Conservation (phyloP, 1,140 invertebrate species). For the Drosophila takahashii region DNA sequence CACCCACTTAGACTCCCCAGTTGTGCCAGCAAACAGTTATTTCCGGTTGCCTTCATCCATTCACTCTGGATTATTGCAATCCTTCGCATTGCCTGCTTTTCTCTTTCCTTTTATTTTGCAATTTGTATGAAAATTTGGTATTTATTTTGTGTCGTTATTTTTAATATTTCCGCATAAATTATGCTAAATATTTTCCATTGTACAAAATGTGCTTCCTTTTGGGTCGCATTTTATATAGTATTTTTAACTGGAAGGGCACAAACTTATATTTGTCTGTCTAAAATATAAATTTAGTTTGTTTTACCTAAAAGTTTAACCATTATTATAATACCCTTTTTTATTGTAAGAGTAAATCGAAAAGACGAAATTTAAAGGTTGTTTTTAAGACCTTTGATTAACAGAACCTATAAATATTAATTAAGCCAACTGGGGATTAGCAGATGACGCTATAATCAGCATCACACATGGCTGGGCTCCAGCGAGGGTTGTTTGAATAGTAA, state of each 20-base stretch:
- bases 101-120: conserved; percentile 2
- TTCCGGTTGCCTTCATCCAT: conserved; percentile 36
- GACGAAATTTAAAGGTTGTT: not conserved
- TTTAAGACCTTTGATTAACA: not conserved
- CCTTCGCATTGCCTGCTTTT: conserved; percentile 5
- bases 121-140: conserved; percentile 31
- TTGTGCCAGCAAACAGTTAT: conserved; percentile 21
- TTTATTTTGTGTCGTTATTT: conserved; percentile 41
- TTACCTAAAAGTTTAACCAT: too few relatives aligned
- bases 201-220: conserved; percentile 1
- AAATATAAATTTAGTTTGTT: too few relatives aligned
- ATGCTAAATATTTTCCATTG: conserved; percentile 54
- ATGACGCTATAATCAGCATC: conserved; percentile 11
- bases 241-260: not conserved
- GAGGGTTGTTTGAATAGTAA: conserved; percentile 6
- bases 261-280: too few relatives aligned
- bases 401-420: conserved; percentile 36
- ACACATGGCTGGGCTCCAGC: conserved; percentile 9
- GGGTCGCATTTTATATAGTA: too few relatives aligned
- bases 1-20: conserved; percentile 8
- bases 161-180: conserved; percentile 51
- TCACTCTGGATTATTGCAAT: conserved; percentile 25
- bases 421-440: conserved; percentile 21
- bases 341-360: not conserved
- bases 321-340: not conserved